phyloP scores from a whole-genome alignment of 2,888 invertebrate species.

The Sussaba pulchella region DNA sequence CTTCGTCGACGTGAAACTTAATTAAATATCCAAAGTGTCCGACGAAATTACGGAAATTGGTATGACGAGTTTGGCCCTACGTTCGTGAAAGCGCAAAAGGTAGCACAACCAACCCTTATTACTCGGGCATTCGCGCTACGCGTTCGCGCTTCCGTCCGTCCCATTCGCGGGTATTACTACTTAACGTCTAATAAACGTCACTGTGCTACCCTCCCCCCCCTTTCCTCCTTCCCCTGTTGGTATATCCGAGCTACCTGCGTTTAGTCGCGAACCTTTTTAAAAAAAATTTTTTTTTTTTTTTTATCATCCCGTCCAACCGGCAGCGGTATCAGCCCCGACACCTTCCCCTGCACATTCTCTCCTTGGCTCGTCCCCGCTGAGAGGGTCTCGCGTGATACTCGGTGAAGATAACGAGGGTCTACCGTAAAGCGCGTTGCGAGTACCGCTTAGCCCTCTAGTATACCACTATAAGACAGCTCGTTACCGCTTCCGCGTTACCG shows the following conservation, averaged over 20 bases:
- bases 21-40: constrained; percentile 84
- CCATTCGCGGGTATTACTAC: constrained; percentile 82
- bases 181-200: constrained; percentile 84
- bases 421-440: constrained; percentile 71
- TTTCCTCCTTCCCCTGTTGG: not conserved
- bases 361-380: constrained; percentile 19
- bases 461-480: constrained; percentile 63
- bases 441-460: constrained; percentile 63
- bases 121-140: constrained; percentile 73
- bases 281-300: constrained; percentile 70
- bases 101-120: constrained; percentile 71
- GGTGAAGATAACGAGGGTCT: constrained; percentile 73
- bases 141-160: constrained; percentile 75
- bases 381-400: constrained; percentile 58
- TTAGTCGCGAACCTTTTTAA: constrained; percentile 70
- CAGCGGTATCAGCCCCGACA: constrained; percentile 15
- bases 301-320: constrained; percentile 60
- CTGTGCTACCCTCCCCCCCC: constrained; percentile 65
- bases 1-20: constrained; percentile 83
- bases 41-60: constrained; percentile 84
- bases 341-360: constrained; percentile 21
- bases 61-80: constrained; percentile 80
- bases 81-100: constrained; percentile 16
- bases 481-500: constrained; percentile 63
- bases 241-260: constrained; percentile 33